These are phyloP conservation scores for Acrocera orbiculus DNA, from an alignment of 2,888 invertebrate genomes.

Conservation along the genomic window DNA sequence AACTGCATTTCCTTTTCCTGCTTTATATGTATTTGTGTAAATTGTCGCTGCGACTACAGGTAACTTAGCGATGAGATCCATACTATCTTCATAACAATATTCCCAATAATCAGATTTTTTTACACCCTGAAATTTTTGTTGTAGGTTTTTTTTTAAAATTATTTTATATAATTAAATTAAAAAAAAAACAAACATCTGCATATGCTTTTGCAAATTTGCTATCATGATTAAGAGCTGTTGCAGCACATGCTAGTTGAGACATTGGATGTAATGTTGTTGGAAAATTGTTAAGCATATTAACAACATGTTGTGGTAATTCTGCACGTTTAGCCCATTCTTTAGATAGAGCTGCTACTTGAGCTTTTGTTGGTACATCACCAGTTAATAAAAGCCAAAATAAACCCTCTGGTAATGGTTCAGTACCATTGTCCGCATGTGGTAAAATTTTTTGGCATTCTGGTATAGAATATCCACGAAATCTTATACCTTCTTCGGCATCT, in stretches of 20 bases:
- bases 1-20: conserved; percentile 50
- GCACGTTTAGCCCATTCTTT: conserved; percentile 61
- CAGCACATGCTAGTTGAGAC: conserved; percentile 67
- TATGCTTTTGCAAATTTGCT: conserved; percentile 72
- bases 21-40: conserved; percentile 57
- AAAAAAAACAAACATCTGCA: conserved; percentile 19
- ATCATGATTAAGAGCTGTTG: conserved; percentile 67
- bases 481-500: conserved; percentile 84
- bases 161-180: background rate
- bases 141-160: conserved; percentile 19
- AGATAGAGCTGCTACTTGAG: conserved; percentile 53
- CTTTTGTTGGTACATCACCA: conserved; percentile 68
- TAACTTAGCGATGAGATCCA: conserved; percentile 75
- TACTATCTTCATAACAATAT: conserved; percentile 58
- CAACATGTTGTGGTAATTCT: conserved; percentile 59
- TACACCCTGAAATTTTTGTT: conserved; percentile 34
- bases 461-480: conserved; percentile 81
- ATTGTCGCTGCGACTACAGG: conserved; percentile 75
- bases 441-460: conserved; percentile 79
- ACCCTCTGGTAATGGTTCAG: conserved; percentile 80
- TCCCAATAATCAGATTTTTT: conserved; percentile 69
- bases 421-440: conserved; percentile 61
- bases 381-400: conserved; percentile 87
- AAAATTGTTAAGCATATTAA: conserved; percentile 64
- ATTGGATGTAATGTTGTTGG: conserved; percentile 68